Percentiles rank a stretch among this genome's conserved stretches.
Evolutionary conservation across 2,113 vertebrate genomes (phyloP).

Genomic region (Sinocyclocheilus anshuiensis): DNA sequence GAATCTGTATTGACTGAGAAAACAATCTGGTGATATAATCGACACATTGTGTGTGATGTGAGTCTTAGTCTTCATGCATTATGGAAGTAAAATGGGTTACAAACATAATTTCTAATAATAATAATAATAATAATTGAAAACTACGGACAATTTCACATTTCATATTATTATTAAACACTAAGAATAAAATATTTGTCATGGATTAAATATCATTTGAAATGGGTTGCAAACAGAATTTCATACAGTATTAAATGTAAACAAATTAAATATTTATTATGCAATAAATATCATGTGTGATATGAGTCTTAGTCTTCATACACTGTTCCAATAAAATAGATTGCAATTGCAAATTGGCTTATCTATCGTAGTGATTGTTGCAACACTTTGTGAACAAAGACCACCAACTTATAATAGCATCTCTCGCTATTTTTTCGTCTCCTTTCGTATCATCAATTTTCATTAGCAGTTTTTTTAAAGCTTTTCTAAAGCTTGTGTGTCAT

Average conservation of each 20-base stretch:
- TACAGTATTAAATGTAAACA: no score
- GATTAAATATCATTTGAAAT: no score
- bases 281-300: neutral
- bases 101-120: neutral
- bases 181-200: no score
- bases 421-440: constrained; percentile 9
- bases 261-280: neutral
- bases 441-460: constrained; percentile 69
- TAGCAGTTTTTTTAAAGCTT: constrained; percentile 57
- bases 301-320: neutral
- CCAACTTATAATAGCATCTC: constrained; percentile 36
- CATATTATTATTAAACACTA: no score
- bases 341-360: neutral
- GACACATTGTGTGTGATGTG: neutral
- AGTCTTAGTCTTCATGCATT: neutral
- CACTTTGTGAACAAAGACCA: neutral
- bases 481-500: constrained; percentile 62
- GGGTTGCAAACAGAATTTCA: no score
- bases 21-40: neutral
- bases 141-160: no score
- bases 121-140: neutral
- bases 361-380: neutral
- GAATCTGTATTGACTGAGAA: neutral
- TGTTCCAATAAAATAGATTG: neutral
- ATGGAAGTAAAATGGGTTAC: neutral